Evolutionary conservation across 2,797 vertebrate genomes (phyloP), one percentile per base, ranked within the genome.

Genomic region (Nyctibius grandis): DNA sequence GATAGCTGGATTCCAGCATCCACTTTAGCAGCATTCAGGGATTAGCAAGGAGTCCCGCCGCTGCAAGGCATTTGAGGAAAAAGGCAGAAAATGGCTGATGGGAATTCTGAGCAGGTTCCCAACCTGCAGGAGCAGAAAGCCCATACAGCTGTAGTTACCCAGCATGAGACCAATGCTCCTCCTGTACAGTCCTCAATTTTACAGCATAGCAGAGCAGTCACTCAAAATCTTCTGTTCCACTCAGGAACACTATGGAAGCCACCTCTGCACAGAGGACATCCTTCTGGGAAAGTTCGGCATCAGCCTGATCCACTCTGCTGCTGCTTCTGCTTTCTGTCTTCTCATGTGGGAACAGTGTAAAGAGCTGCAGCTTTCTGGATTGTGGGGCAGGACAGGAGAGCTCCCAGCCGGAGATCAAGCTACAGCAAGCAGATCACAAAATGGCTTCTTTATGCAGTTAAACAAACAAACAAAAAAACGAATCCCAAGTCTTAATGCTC

Each of bases 1-100:
- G 87, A 81, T 18, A 64, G 53, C 36, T 75, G 76, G 34, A 84
- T 85, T 93, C 92, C 73, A 91, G 82, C 72, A 91, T 42, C 45
- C 33, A 53, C 34, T 53, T 36, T 1, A 69, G 68, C 40, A 89
- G 81, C 40, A 68, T 28, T 34, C 44, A 45, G 72, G 54, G 90
- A 85, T 89, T 65, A 88, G 70, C 59, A n/a, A 20, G 33, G 50
- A 92, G 87, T 60, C 85, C 57, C 3, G 5, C 56, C 79, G 63
- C 16, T 21, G 61, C 15, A 75, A 81, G 53, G 73, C 0, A 0
- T 54, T 79, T 60, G 54, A 81, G 80, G 56, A 86, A 63, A 93
- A 92, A 2, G 31, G 57, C 29, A n/a, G 44, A 20, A 81, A 94
- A 47, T 1, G 76, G 79, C 40, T 15, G 40, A 42, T 42, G 11